Evolutionary conservation across 1,140 invertebrate genomes (phyloP).

Genomic region (Brachionus calyciflorus): DNA sequence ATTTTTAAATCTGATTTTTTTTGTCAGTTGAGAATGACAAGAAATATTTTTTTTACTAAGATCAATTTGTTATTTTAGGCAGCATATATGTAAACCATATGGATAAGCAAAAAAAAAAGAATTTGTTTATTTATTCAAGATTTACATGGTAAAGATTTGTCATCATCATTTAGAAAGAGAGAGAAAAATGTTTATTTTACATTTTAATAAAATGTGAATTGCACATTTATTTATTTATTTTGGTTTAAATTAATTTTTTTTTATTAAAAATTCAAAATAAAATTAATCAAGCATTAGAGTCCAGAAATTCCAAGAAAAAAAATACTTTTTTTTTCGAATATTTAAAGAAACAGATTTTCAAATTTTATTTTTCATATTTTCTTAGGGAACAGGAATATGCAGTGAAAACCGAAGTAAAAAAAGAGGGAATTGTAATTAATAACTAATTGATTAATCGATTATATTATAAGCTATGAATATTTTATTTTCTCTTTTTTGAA

Average conservation of each 20-base stretch:
- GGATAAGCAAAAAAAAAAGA: constrained; percentile 38
- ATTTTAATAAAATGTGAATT: constrained; percentile 19
- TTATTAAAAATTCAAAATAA: not conserved
- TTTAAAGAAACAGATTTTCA: constrained; percentile 35
- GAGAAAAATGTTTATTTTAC: constrained; percentile 32
- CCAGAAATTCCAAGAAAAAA: not conserved
- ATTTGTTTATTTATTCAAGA: constrained; percentile 26
- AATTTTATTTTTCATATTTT: constrained; percentile 1
- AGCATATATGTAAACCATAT: not conserved
- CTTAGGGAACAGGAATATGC: not conserved
- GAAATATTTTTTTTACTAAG: not conserved
- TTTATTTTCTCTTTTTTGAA: no score
- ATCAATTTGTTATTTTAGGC: not conserved
- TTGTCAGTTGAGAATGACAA: not conserved
- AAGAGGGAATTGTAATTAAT: no score
- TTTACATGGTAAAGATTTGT: constrained; percentile 4
- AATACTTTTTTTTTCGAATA: not conserved
- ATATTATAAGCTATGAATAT: no score
- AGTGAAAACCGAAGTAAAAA: no score
- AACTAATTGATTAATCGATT: no score
- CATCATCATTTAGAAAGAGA: no score
- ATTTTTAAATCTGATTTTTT: not conserved
- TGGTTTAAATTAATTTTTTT: not conserved
- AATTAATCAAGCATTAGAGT: constrained; percentile 5
- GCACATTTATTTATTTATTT: constrained; percentile 1